Percentiles rank a stretch among this genome's conserved stretches.
Evolutionary conservation across 2,888 invertebrate species (phyloP).

Genomic region (Panzeria rudis): DNA sequence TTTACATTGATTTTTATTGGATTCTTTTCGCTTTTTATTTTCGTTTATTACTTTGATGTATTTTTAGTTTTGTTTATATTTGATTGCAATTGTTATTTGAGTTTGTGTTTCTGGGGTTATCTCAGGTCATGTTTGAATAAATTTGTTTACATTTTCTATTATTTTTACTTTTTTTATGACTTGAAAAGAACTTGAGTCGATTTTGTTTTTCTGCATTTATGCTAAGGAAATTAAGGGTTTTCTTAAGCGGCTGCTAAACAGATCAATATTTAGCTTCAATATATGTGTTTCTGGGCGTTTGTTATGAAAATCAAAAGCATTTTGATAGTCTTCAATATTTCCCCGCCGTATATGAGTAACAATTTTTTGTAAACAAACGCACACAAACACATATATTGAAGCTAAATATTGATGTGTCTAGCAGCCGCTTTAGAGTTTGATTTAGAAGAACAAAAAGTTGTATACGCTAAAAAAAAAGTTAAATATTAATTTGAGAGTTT

Average conservation of each 20-base stretch:
- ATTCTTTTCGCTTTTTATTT: conserved; percentile 6
- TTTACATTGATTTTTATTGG: conserved; percentile 18
- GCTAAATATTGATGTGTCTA: no score
- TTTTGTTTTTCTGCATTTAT: background rate
- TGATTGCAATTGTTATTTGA: conserved; percentile 39
- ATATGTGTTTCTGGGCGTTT: no score
- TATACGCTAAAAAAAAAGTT: background rate
- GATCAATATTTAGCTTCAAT: no score
- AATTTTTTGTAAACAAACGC: no score
- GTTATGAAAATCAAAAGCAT: no score
- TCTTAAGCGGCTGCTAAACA: no score
- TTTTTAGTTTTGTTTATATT: conserved; percentile 33
- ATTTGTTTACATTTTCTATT: conserved; percentile 41
- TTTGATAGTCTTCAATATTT: no score
- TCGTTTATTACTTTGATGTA: background rate
- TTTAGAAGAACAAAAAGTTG: background rate
- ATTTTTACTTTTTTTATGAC: conserved; percentile 13
- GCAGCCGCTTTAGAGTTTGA: background rate
- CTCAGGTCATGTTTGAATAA: conserved; percentile 58
- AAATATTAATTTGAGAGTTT: no score
- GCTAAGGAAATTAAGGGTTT: background rate
- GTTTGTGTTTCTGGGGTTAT: conserved; percentile 47
- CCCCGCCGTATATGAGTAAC: no score
- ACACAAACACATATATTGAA: no score
- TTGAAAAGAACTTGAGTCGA: conserved; percentile 2